phyloP scores from a whole-genome alignment of 1,140 invertebrate species.

The Drosophila kanapiae region DNA sequence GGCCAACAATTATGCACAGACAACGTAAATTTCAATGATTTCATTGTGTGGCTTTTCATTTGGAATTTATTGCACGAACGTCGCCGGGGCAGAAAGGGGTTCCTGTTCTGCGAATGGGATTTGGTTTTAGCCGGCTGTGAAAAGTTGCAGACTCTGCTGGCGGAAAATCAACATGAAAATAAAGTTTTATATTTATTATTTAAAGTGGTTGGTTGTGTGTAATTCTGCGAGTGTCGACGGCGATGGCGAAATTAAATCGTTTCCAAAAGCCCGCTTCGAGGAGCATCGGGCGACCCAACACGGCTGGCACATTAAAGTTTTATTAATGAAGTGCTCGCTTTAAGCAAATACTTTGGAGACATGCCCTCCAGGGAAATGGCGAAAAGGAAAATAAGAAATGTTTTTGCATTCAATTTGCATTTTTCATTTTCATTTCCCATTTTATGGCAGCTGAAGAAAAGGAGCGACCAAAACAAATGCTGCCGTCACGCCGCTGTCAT shows the following conservation, averaged over 20 bases:
- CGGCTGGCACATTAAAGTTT: constrained; percentile 37
- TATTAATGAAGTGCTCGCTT: constrained; percentile 44
- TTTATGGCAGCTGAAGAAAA: constrained; percentile 39
- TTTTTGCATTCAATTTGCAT: constrained; percentile 67
- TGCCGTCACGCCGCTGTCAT: constrained; percentile 50
- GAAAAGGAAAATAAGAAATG: constrained; percentile 15
- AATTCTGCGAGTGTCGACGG: constrained; percentile 51
- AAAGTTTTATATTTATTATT: constrained; percentile 76
- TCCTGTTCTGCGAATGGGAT: constrained; percentile 1
- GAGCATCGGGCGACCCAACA: too few species aligned
- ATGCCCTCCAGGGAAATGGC: constrained; percentile 5
- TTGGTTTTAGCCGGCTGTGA: constrained; percentile 36
- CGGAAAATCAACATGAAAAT: constrained; percentile 72
- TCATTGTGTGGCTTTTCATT: constrained; percentile 65
- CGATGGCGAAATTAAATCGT: constrained; percentile 37
- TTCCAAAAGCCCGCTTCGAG: constrained; percentile 34
- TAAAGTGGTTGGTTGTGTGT: constrained; percentile 35
- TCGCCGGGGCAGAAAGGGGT: not conserved
- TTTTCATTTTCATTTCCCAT: constrained; percentile 62
- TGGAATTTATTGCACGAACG: constrained; percentile 49
- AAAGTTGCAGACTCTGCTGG: constrained; percentile 68
- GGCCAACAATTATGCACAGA: constrained; percentile 71
- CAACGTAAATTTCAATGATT: constrained; percentile 70
- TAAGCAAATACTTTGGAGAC: constrained; percentile 42
- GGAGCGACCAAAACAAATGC: constrained; percentile 47